Conservation (phyloP, 2,113 vertebrate genomes). For the Petaurus breviceps region DNA sequence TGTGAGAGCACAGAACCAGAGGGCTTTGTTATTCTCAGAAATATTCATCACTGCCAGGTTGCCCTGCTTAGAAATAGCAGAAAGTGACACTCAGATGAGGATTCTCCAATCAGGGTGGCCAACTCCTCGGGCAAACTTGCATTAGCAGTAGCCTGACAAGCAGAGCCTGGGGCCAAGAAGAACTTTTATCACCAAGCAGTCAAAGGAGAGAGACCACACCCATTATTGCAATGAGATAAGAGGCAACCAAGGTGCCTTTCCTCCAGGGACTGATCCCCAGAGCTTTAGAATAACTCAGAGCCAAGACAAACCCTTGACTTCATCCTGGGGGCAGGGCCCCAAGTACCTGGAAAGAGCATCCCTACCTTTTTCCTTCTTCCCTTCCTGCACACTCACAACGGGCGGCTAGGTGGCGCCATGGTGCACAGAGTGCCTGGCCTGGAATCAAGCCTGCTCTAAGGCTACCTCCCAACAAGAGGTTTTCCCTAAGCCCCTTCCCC, state of each 20-base stretch:
- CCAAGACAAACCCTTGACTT: not conserved
- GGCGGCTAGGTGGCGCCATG: not conserved
- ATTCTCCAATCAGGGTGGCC: not conserved
- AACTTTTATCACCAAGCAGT: not conserved
- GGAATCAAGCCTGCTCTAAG: no score
- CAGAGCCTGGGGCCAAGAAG: not conserved
- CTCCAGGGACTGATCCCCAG: not conserved
- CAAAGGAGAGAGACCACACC: not conserved
- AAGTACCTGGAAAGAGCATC: not conserved
- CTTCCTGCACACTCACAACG: not conserved
- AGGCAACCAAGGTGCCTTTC: not conserved
- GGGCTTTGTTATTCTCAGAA: constrained; percentile 47
- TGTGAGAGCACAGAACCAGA: constrained; percentile 1
- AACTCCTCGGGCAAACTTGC: rapidly evolving
- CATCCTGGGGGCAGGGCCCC: not conserved
- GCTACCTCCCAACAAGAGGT: no score
- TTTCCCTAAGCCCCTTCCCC: not conserved
- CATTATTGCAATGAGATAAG: not conserved
- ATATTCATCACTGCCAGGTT: constrained; percentile 44
- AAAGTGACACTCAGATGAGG: constrained; percentile 2
- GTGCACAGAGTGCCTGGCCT: no score
- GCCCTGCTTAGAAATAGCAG: constrained; percentile 6
- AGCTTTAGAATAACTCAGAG: not conserved
- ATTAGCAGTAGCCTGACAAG: not conserved
- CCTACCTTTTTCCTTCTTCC: not conserved